phyloP scores from a whole-genome alignment of 2,888 invertebrate genomes.

The Linyphia triangularis region DNA sequence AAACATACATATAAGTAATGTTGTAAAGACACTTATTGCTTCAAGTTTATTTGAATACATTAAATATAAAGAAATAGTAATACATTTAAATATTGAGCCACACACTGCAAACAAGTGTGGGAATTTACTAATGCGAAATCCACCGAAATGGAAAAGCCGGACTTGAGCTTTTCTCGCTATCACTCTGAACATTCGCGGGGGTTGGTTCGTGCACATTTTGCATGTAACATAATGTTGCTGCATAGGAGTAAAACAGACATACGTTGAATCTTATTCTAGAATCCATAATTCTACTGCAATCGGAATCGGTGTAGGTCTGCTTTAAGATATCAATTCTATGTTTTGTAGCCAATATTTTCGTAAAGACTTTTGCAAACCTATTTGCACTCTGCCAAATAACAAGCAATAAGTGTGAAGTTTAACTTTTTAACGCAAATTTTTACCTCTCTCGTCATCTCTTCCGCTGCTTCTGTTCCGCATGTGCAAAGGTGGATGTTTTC shows the following conservation, averaged over 20 bases:
- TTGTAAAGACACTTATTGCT: no score
- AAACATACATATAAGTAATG: no score
- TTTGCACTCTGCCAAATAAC: conserved; percentile 73
- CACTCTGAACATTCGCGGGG: background rate
- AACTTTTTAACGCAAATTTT: conserved; percentile 47
- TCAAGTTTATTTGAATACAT: no score
- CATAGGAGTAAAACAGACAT: background rate
- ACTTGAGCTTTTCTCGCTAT: background rate
- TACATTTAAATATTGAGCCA: no score
- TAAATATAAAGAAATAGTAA: no score
- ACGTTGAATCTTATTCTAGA: background rate
- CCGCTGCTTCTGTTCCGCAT: conserved; percentile 35
- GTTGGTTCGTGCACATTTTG: background rate
- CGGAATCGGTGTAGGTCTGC: conserved; percentile 44
- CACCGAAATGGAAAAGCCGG: no score
- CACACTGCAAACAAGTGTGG: no score
- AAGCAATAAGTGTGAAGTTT: conserved; percentile 71
- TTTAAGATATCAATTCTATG: conserved; percentile 58
- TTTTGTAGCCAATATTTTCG: conserved; percentile 74
- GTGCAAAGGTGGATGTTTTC: conserved; percentile 41
- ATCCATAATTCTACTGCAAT: background rate
- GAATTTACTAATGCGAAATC: no score
- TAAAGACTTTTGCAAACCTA: conserved; percentile 70
- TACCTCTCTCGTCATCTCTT: conserved; percentile 40
- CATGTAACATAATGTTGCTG: background rate